Conservation (phyloP, 2,797 vertebrate genomes). For the Bovichtus variegatus region DNA sequence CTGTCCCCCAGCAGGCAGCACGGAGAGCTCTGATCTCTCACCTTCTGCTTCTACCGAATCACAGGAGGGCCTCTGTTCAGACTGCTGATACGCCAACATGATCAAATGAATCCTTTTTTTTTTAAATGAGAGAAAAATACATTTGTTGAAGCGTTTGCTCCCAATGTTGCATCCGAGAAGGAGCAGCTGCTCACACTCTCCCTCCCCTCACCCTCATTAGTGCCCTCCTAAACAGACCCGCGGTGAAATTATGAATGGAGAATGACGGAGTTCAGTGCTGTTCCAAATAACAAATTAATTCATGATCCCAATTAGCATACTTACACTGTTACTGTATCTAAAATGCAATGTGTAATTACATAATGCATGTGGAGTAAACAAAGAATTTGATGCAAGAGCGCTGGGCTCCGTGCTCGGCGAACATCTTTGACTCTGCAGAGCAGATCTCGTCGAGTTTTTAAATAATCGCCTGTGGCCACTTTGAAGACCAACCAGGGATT, state of each 20-base stretch:
- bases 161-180: slow-evolving; percentile 26
- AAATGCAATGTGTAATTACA: slow-evolving; percentile 57
- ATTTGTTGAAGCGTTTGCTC: slow-evolving; percentile 6
- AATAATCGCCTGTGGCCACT: slow-evolving; percentile 72
- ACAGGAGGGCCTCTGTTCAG: background rate
- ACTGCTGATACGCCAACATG: background rate
- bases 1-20: too few species aligned
- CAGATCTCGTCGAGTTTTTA: slow-evolving; percentile 49
- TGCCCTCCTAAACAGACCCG: slow-evolving; percentile 40
- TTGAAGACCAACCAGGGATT: slow-evolving; percentile 78
- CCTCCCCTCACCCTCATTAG: slow-evolving; percentile 42
- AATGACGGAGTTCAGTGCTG: slow-evolving; percentile 25
- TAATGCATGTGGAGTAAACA: slow-evolving; percentile 66
- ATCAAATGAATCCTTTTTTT: too few species aligned
- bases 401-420: slow-evolving; percentile 9
- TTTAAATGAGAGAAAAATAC: background rate
- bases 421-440: slow-evolving; percentile 43
- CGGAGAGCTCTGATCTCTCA: too few species aligned
- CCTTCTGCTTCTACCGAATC: background rate
- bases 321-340: slow-evolving; percentile 32
- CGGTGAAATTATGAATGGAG: slow-evolving; percentile 64
- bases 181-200: slow-evolving; percentile 25
- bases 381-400: slow-evolving; percentile 6
- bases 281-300: slow-evolving; percentile 61
- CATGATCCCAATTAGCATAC: slow-evolving; percentile 58